Conservation (phyloP, 1,140 invertebrate species). For the Steinernema khuongi region DNA sequence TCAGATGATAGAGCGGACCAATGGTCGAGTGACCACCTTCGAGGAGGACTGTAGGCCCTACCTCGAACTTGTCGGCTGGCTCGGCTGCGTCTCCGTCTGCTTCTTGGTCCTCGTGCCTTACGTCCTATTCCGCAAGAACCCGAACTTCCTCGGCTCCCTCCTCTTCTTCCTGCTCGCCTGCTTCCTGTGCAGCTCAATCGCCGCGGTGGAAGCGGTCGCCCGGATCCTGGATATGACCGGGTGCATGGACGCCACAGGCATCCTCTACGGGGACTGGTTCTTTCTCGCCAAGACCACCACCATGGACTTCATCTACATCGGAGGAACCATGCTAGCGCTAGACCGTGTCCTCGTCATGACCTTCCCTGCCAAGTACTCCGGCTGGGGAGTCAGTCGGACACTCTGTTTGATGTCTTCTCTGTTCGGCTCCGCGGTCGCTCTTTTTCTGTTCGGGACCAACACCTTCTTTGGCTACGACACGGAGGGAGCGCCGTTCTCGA, state of each 20-base stretch:
- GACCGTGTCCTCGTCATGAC: not conserved
- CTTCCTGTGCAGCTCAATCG: not conserved
- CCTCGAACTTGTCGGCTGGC: not conserved
- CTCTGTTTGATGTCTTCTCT: no score
- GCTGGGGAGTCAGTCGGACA: not conserved
- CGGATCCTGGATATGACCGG: not conserved
- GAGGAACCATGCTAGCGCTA: not conserved
- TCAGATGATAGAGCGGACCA: no score
- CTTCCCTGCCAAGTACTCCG: not conserved
- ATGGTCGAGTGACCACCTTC: not conserved
- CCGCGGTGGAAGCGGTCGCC: not conserved
- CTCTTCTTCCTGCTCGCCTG: not conserved
- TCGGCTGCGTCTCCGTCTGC: not conserved
- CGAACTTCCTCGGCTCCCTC: not conserved
- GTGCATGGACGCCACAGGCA: no score
- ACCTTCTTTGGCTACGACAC: no score
- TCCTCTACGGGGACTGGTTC: no score
- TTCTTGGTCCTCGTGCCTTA: not conserved
- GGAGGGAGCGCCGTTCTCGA: no score
- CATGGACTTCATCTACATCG: slow-evolving; percentile 3
- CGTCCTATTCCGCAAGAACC: not conserved
- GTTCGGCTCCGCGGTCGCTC: no score
- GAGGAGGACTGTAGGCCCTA: not conserved
- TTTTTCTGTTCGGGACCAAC: no score
- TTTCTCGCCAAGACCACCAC: no score